Conservation (phyloP, 2,888 invertebrate species). For the Chaetogeoica ovagalla region DNA sequence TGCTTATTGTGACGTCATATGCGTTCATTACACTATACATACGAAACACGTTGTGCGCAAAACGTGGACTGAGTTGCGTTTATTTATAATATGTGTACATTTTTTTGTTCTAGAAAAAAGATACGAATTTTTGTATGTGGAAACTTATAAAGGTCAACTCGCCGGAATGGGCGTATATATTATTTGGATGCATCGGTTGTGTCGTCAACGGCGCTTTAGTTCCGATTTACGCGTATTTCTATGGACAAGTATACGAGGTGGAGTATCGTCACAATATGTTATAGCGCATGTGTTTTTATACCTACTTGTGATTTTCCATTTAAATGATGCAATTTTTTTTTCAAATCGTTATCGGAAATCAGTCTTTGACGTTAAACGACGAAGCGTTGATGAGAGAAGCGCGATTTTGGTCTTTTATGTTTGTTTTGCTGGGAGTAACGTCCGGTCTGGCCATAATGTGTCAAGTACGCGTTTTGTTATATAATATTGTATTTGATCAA, state of each 20-base stretch:
- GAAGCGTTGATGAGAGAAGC: slow-evolving; percentile 26
- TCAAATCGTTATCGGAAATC: too few species aligned
- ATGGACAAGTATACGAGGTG: slow-evolving; percentile 76
- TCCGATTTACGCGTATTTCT: slow-evolving; percentile 76
- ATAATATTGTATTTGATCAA: too few species aligned
- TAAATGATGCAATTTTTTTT: too few species aligned
- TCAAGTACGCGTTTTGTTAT: slow-evolving; percentile 57
- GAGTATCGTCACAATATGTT: slow-evolving; percentile 56
- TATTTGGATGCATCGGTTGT: slow-evolving; percentile 68
- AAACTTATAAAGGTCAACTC: slow-evolving; percentile 70
- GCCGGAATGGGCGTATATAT: slow-evolving; percentile 71
- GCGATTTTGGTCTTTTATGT: slow-evolving; percentile 59
- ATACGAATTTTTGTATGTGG: slow-evolving; percentile 60
- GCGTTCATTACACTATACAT: too few species aligned
- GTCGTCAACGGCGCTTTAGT: slow-evolving; percentile 71
- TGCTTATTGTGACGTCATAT: slow-evolving; percentile 4
- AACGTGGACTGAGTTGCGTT: too few species aligned
- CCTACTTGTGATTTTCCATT: too few species aligned
- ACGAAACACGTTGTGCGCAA: too few species aligned
- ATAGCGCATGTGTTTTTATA: too few species aligned
- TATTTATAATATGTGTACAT: too few species aligned
- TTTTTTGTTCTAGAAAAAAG: slow-evolving; percentile 54
- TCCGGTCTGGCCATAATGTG: slow-evolving; percentile 60
- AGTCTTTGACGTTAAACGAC: slow-evolving; percentile 51
- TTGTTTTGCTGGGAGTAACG: slow-evolving; percentile 60